Percentiles rank a stretch among this genome's conserved stretches.
Evolutionary conservation across 2,888 invertebrate genomes (phyloP).

Genomic region (Acronicta alni): DNA sequence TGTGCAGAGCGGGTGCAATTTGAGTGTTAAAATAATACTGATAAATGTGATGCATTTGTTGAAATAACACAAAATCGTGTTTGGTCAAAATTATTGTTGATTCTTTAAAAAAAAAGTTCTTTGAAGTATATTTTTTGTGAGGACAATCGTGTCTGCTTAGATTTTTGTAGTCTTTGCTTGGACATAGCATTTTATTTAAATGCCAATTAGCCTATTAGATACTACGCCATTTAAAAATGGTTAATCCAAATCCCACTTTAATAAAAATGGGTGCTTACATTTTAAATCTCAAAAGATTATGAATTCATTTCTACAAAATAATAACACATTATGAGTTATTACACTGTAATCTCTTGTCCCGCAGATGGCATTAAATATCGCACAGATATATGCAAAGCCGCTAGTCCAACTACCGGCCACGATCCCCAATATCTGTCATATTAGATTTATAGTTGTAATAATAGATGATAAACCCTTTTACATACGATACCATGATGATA

Average conservation of each 20-base stretch:
- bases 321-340: slow-evolving; percentile 19
- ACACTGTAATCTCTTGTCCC: slow-evolving; percentile 39
- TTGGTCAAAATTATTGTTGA: slow-evolving; percentile 50
- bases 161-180: neutral
- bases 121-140: slow-evolving; percentile 15
- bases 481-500: slow-evolving; percentile 47
- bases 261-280: neutral
- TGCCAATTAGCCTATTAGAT: too few relatives aligned
- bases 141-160: neutral
- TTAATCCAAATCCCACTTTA: neutral
- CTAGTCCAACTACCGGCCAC: slow-evolving; percentile 57
- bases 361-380: slow-evolving; percentile 54
- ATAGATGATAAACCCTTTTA: slow-evolving; percentile 50
- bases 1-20: slow-evolving; percentile 75
- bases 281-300: neutral
- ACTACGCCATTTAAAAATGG: too few relatives aligned
- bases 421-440: slow-evolving; percentile 64
- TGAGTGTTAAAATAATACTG: slow-evolving; percentile 80
- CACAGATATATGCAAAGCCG: slow-evolving; percentile 72
- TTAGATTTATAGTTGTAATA: slow-evolving; percentile 68
- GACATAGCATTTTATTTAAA: too few relatives aligned
- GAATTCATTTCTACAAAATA: slow-evolving; percentile 9
- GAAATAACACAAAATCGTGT: slow-evolving; percentile 76
- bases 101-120: slow-evolving; percentile 43
- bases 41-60: slow-evolving; percentile 82